Conservation (phyloP, 2,888 invertebrate genomes). For the Clitarchus hookeri region DNA sequence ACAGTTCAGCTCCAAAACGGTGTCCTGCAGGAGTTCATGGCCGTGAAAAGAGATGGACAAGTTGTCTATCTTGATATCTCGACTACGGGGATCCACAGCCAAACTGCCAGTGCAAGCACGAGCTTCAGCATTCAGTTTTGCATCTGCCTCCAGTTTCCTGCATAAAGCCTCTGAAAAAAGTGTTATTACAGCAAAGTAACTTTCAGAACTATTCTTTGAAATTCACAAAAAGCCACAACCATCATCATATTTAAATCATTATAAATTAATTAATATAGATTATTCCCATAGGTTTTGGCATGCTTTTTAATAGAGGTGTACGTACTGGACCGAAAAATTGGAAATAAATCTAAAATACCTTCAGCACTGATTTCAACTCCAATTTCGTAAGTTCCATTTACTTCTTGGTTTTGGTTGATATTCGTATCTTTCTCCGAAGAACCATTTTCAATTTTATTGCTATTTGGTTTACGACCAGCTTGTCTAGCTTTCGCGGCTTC, state of each 20-base stretch:
- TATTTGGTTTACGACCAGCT: constrained; percentile 45
- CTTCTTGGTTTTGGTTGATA: constrained; percentile 33
- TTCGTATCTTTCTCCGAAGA: constrained; percentile 50
- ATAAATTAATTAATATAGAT: too few relatives aligned
- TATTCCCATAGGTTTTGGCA: too few relatives aligned
- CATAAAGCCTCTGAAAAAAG: constrained; percentile 75
- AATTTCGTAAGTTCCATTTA: constrained; percentile 54
- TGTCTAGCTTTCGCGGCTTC: constrained; percentile 82
- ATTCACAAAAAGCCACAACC: too few relatives aligned
- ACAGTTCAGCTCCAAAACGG: constrained; percentile 95
- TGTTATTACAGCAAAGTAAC: too few relatives aligned
- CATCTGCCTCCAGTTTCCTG: constrained; percentile 85
- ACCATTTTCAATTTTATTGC: constrained; percentile 52
- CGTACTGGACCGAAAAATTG: too few relatives aligned
- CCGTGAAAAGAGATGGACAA: constrained; percentile 99
- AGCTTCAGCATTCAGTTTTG: constrained; percentile 91
- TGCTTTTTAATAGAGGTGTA: too few relatives aligned
- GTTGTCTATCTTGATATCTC: constrained; percentile 95
- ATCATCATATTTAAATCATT: too few relatives aligned
- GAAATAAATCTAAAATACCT: constrained; percentile 56
- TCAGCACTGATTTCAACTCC: constrained; percentile 67
- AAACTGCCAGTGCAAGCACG: constrained; percentile 93
- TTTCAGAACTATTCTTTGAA: too few relatives aligned
- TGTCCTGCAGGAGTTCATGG: constrained; percentile 92
- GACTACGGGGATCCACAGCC: constrained; percentile 92